Evolutionary conservation across 2,888 invertebrate species (phyloP).

Genomic region (Anticlea derivata): DNA sequence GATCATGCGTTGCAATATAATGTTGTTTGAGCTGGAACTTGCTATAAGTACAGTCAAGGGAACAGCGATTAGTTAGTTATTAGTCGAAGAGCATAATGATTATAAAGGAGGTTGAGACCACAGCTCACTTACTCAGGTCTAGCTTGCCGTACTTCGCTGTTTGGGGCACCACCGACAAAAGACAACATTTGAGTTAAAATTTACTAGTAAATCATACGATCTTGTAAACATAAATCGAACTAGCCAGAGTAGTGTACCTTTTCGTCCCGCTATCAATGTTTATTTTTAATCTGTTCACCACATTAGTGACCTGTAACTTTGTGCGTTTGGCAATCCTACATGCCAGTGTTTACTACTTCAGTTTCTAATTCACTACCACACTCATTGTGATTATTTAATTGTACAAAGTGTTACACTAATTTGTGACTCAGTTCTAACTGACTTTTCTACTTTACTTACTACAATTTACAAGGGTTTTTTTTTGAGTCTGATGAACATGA

Average conservation of each 20-base stretch:
- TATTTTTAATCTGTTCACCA: too few species aligned
- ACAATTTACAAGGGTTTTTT: constrained; percentile 22
- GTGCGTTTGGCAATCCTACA: constrained; percentile 7
- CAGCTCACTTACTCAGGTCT: constrained; percentile 82
- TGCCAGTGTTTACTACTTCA: constrained; percentile 12
- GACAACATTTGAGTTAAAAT: constrained; percentile 76
- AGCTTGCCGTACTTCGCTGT: constrained; percentile 81
- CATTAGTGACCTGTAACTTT: neutral
- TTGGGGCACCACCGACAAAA: constrained; percentile 84
- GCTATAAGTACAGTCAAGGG: constrained; percentile 71
- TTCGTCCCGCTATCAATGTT: neutral
- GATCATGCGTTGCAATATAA: constrained; percentile 65
- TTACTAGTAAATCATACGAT: constrained; percentile 29
- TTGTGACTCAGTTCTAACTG: constrained; percentile 13
- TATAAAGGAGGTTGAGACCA: constrained; percentile 80
- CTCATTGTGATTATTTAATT: constrained; percentile 19
- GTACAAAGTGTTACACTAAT: constrained; percentile 26
- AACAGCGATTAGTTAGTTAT: constrained; percentile 77
- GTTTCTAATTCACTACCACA: constrained; percentile 14
- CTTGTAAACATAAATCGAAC: neutral
- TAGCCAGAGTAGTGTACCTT: constrained; percentile 10
- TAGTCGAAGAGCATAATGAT: constrained; percentile 75
- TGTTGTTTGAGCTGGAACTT: constrained; percentile 64
- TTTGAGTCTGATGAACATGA: constrained; percentile 22
- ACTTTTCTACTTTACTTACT: constrained; percentile 21